Evolutionary conservation across 2,113 vertebrate genomes (phyloP).

Genomic region (Austrofundulus limnaeus): DNA sequence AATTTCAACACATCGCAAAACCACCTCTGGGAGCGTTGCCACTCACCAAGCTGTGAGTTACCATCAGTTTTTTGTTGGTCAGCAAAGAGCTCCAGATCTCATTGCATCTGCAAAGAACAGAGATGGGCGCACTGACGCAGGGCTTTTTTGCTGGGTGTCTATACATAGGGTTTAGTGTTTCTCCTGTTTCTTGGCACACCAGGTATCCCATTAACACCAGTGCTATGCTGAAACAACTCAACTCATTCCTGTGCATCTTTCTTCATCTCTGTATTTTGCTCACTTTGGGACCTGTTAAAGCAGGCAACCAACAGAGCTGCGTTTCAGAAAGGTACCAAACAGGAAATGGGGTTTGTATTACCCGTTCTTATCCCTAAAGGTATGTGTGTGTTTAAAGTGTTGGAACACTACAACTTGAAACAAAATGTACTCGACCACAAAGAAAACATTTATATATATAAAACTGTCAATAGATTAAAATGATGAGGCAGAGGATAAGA

Average conservation of each 20-base stretch:
- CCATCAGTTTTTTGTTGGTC: slow-evolving; percentile 64
- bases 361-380: slow-evolving; percentile 24
- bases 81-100: slow-evolving; percentile 29
- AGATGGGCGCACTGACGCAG: slow-evolving; percentile 21
- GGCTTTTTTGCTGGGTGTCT: slow-evolving; percentile 42
- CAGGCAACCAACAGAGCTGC: slow-evolving; percentile 55
- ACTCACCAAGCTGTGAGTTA: slow-evolving; percentile 45
- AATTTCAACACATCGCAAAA: slow-evolving; percentile 68
- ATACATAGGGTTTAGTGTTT: slow-evolving; percentile 71
- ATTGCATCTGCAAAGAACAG: slow-evolving; percentile 2
- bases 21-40: slow-evolving; percentile 26
- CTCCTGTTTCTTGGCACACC: slow-evolving; percentile 45
- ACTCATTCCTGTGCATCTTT: slow-evolving; percentile 20
- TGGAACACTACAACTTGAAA: slow-evolving; percentile 69
- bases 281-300: slow-evolving; percentile 66
- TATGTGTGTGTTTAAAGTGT: slow-evolving; percentile 34
- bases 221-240: slow-evolving; percentile 55
- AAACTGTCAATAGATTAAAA: slow-evolving; percentile 4
- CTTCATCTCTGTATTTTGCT: slow-evolving; percentile 46
- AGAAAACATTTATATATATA: slow-evolving; percentile 41
- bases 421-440: slow-evolving; percentile 63
- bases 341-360: slow-evolving; percentile 66
- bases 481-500: slow-evolving; percentile 4
- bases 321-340: slow-evolving; percentile 58
- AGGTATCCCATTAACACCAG: slow-evolving; percentile 68